Evolutionary conservation across 2,797 vertebrate species (phyloP), one percentile per base, ranked within the genome.

Genomic region (Gobio occitaniae): DNA sequence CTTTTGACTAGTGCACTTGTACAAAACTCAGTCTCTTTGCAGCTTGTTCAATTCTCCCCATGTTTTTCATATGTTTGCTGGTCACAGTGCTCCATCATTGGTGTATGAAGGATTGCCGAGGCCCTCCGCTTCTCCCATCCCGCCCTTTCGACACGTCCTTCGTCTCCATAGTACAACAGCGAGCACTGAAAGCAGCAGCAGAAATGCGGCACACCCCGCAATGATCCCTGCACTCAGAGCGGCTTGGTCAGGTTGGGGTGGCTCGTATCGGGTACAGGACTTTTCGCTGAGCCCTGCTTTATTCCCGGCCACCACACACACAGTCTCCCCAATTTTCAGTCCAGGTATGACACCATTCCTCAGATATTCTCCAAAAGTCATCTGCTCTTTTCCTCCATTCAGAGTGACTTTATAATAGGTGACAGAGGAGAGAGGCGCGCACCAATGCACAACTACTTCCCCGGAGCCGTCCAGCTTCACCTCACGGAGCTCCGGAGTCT

Each of bases 231-330:
- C 70, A 29, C 88, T 63, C 61, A 95, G 0, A 1, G 85, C 70
- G 1, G 17, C 56, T 4, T 38, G 88, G 52, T 85, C n/a, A 0
- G 82, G 77, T 5, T 83, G 29, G 4, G 52, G 36, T 2, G 8
- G 61, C 25, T 92, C 74, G 21, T 92, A 96, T 3, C 86, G 86
- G 48, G 7, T 56, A 68, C 95, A 96, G 1, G 93, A 87, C 3
- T 85, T 82, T 0, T 0, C 0, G 84, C 96, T 97, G 52, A 78
- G 65, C 6, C 97, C 97, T 0, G 93, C 96, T 0, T 3, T 48
- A 61, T 97, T 97, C 29, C 92, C 76, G 0, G 97, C 96, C 69
- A 95, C 91, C 83, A 97, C 94, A 2, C 97, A 97, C 29, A 97
- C 93, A 1, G 88, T 89, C 0, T 88, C 91, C 2, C 95, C 95